These are phyloP conservation scores for Anseranas semipalmata DNA, from an alignment of 2,113 vertebrate species.

Conservation along the genomic window DNA sequence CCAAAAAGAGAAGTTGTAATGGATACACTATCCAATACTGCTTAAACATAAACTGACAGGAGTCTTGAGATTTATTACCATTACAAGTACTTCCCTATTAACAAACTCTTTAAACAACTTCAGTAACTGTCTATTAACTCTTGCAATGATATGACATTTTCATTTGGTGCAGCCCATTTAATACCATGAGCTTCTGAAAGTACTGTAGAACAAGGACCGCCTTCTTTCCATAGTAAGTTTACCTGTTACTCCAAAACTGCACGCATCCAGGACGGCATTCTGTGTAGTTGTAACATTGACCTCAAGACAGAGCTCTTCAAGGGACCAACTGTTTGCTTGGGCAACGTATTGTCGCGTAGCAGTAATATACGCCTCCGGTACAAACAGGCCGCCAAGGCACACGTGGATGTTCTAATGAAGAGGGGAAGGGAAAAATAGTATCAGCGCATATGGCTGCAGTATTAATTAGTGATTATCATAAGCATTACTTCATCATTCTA, in stretches of 20 bases:
- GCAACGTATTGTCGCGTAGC: slow-evolving; percentile 97
- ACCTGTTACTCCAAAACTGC: slow-evolving; percentile 99
- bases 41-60: neutral
- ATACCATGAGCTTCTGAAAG: neutral
- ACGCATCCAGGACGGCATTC: slow-evolving; percentile 88
- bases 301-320: slow-evolving; percentile 96
- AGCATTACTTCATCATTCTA: neutral
- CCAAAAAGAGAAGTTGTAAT: neutral
- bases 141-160: neutral
- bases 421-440: rapidly evolving
- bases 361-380: slow-evolving; percentile 97
- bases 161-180: neutral
- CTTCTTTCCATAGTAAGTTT: neutral
- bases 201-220: neutral
- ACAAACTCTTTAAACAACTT: neutral
- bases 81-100: neutral
- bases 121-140: neutral
- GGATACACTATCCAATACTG: neutral
- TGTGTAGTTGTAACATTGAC: slow-evolving; percentile 92
- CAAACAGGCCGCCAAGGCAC: slow-evolving; percentile 93
- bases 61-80: neutral
- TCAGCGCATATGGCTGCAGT: neutral
- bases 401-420: slow-evolving; percentile 90
- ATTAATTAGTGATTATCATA: neutral
- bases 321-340: slow-evolving; percentile 98